A percentile compares a stretch with the other conserved stretches of the same genome.
These are phyloP conservation scores for Cerastis leucographa DNA, from an alignment of 2,888 invertebrate genomes.

Conservation along the genomic window DNA sequence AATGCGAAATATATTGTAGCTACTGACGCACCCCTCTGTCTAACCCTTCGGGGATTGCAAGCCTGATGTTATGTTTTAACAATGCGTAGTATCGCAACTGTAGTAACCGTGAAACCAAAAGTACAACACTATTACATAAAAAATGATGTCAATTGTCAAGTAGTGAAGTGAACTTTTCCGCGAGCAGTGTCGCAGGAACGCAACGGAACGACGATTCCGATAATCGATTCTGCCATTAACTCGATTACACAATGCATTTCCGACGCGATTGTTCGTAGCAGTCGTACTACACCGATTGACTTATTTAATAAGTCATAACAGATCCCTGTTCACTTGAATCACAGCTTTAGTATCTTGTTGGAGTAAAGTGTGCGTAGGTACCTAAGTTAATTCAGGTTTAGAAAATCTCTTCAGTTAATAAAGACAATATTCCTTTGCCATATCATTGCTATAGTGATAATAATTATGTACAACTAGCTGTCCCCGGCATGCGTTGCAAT, in stretches of 20 bases:
- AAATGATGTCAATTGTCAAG: conserved; percentile 46
- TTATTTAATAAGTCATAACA: conserved; percentile 51
- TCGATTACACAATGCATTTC: conserved; percentile 76
- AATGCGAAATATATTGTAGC: neutral
- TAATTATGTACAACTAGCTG: no score
- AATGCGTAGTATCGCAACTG: conserved; percentile 31
- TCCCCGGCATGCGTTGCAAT: no score
- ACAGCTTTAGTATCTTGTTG: neutral
- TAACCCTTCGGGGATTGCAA: neutral
- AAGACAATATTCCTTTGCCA: neutral
- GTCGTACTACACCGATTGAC: conserved; percentile 37
- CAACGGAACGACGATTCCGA: conserved; percentile 70
- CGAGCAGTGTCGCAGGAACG: conserved; percentile 65
- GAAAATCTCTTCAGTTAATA: no score
- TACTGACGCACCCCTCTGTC: neutral
- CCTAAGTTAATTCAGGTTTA: no score
- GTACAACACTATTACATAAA: conserved; percentile 51
- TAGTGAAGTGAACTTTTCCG: conserved; percentile 64
- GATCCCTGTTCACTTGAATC: conserved; percentile 14
- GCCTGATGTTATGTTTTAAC: conserved; percentile 7
- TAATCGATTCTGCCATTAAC: conserved; percentile 74
- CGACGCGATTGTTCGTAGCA: conserved; percentile 70
- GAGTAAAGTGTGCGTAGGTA: neutral
- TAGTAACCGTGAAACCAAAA: conserved; percentile 47
- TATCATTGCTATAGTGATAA: no score